Conservation (phyloP, 1,140 invertebrate species). For the Saxidomus purpurata region DNA sequence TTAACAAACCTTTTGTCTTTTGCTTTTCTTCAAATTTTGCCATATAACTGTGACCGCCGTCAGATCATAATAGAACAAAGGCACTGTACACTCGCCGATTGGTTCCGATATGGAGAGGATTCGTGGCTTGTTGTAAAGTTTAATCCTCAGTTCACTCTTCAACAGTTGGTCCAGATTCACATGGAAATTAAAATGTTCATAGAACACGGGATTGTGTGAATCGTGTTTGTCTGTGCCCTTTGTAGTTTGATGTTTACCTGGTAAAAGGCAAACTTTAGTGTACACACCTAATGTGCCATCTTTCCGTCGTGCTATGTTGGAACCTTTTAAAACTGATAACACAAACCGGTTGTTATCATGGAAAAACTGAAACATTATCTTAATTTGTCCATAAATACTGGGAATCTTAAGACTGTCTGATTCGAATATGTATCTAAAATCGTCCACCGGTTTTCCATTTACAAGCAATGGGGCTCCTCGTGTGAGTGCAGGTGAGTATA, state of each 20-base stretch:
- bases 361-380: conserved; percentile 54
- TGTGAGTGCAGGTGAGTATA: too few relatives aligned
- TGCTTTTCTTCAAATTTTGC: conserved; percentile 3
- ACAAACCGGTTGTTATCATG: not conserved
- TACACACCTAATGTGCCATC: not conserved
- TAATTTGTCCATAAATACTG: not conserved
- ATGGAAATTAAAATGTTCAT: conserved; percentile 17
- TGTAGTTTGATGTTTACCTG: conserved; percentile 8
- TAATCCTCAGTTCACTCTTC: not conserved
- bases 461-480: too few relatives aligned
- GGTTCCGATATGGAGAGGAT: not conserved
- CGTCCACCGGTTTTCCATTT: too few relatives aligned
- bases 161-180: not conserved
- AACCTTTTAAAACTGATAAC: conserved; percentile 8
- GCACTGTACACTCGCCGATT: not conserved
- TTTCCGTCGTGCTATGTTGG: not conserved
- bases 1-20: too few relatives aligned
- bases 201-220: conserved; percentile 7
- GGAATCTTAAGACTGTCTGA: too few relatives aligned
- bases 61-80: conserved; percentile 25
- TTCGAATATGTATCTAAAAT: too few relatives aligned
- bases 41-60: conserved; percentile 44
- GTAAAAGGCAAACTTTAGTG: conserved; percentile 26
- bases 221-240: not conserved
- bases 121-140: conserved; percentile 34